phyloP scores from a whole-genome alignment of 1,140 invertebrate species.

The Macrotrachela quadricornifera region DNA sequence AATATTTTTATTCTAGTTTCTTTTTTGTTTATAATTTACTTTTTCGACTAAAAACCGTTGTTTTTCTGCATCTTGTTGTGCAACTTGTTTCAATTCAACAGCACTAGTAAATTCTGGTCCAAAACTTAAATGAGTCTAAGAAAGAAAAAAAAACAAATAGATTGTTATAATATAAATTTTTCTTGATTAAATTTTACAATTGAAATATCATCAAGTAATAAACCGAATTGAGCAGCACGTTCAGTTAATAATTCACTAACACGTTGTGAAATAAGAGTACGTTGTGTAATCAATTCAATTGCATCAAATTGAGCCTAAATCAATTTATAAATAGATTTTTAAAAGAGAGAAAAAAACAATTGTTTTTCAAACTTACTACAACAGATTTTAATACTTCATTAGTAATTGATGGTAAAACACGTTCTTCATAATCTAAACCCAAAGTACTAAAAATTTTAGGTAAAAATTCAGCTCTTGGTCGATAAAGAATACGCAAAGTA shows the following conservation, averaged over 20 bases:
- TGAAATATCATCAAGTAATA: constrained; percentile 95
- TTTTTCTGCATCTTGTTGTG: constrained; percentile 96
- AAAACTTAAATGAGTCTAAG: constrained; percentile 84
- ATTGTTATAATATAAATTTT: constrained; percentile 1
- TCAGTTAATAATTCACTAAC: constrained; percentile 75
- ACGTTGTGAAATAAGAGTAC: constrained; percentile 76
- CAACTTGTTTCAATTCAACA: constrained; percentile 97
- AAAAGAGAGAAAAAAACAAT: neutral
- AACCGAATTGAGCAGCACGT: constrained; percentile 75
- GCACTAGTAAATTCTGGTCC: constrained; percentile 93
- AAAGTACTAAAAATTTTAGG: constrained; percentile 81
- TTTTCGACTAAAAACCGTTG: constrained; percentile 95
- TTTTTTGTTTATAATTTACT: no score
- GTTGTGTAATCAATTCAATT: constrained; percentile 90
- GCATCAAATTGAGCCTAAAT: constrained; percentile 82
- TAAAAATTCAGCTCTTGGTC: constrained; percentile 65
- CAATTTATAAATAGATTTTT: neutral
- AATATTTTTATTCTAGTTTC: no score
- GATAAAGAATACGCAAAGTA: constrained; percentile 83
- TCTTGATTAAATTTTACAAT: constrained; percentile 40
- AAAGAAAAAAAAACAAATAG: constrained; percentile 8
- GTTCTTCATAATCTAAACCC: constrained; percentile 89
- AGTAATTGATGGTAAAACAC: constrained; percentile 92
- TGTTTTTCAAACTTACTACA: constrained; percentile 39
- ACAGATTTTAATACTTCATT: constrained; percentile 96